Percentiles rank a stretch among this genome's conserved stretches.
These are phyloP conservation scores for Thymelicus acteon DNA, from an alignment of 2,888 invertebrate genomes.

Conservation along the genomic window DNA sequence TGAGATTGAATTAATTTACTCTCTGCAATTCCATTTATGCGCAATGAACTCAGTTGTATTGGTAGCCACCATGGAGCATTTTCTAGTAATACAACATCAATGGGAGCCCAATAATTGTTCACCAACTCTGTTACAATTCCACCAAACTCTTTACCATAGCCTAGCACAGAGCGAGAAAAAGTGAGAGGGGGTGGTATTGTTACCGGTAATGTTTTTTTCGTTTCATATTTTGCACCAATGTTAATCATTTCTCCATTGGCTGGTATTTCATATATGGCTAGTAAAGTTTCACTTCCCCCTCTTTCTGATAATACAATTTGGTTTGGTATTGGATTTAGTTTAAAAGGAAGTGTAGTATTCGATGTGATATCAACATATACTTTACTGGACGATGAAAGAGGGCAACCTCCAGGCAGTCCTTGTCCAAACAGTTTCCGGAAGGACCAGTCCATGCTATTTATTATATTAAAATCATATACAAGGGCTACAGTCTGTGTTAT, in stretches of 20 bases:
- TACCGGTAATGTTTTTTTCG: constrained; percentile 76
- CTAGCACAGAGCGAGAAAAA: constrained; percentile 92
- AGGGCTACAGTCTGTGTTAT: constrained; percentile 94
- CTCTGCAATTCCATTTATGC: constrained; percentile 86
- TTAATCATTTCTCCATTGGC: constrained; percentile 86
- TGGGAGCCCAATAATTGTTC: constrained; percentile 90
- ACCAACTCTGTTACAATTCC: constrained; percentile 94
- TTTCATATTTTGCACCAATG: constrained; percentile 86
- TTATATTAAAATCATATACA: constrained; percentile 92
- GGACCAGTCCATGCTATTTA: constrained; percentile 92
- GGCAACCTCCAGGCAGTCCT: constrained; percentile 92
- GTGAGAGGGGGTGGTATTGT: constrained; percentile 87
- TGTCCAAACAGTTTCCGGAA: constrained; percentile 94
- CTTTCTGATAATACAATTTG: constrained; percentile 85
- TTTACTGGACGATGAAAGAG: constrained; percentile 90
- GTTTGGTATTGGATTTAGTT: constrained; percentile 86
- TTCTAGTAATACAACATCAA: constrained; percentile 94
- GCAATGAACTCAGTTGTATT: constrained; percentile 94
- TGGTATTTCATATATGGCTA: constrained; percentile 90
- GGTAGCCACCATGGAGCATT: constrained; percentile 96
- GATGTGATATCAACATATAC: constrained; percentile 92
- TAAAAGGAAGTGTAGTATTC: constrained; percentile 86
- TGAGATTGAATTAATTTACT: constrained; percentile 83
- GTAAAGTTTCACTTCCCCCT: constrained; percentile 87
- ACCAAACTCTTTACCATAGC: constrained; percentile 96